Percentiles rank a stretch among this genome's conserved stretches.
phyloP scores from a whole-genome alignment of 2,888 invertebrate genomes.

The Lasioglossum calceatum region DNA sequence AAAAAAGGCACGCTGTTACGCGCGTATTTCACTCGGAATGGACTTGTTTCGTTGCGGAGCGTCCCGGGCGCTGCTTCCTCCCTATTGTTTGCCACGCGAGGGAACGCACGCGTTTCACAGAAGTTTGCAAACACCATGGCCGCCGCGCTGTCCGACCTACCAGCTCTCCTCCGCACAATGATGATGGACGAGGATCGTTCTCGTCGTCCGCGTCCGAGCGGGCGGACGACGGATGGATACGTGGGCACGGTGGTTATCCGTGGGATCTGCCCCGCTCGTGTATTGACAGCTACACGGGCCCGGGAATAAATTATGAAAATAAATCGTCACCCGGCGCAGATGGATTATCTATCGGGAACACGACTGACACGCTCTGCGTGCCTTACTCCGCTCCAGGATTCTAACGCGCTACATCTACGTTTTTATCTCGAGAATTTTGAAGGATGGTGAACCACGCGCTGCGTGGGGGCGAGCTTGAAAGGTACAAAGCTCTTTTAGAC shows the following conservation, averaged over 20 bases:
- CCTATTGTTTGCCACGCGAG: conserved; percentile 66
- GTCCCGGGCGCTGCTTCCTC: conserved; percentile 62
- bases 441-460: neutral
- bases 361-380: conserved; percentile 13
- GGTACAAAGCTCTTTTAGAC: conserved; percentile 1
- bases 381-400: neutral
- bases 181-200: conserved; percentile 61
- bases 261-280: conserved; percentile 39
- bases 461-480: neutral
- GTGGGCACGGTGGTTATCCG: conserved; percentile 51
- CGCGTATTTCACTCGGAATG: conserved; percentile 59
- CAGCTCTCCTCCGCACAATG: conserved; percentile 12
- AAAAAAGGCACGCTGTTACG: conserved; percentile 57
- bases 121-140: conserved; percentile 73
- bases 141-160: neutral
- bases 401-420: neutral
- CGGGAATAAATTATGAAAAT: conserved; percentile 66
- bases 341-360: conserved; percentile 43
- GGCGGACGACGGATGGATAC: conserved; percentile 1
- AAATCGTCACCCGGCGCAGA: conserved; percentile 55
- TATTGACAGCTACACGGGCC: conserved; percentile 63
- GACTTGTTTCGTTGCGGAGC: conserved; percentile 52
- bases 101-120: conserved; percentile 46
- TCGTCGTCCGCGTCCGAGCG: neutral
- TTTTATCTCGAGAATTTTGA: conserved; percentile 15